These are phyloP conservation scores for Xenopus tropicalis DNA, from an alignment of 2,113 vertebrate species.

Conservation along the genomic window DNA sequence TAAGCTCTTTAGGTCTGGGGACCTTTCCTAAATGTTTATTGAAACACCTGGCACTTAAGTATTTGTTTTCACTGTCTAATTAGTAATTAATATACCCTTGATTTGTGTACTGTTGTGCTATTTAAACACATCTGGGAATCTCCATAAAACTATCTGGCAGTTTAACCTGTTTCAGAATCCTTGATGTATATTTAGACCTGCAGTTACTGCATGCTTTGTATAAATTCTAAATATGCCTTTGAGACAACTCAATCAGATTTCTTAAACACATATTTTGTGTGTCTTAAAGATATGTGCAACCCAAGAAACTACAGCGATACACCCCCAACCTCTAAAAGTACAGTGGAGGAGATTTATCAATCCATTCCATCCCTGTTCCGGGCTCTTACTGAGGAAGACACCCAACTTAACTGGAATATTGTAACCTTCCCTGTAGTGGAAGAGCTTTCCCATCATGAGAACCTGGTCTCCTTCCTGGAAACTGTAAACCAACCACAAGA, in stretches of 20 bases:
- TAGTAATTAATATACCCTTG: too few species aligned
- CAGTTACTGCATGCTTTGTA: too few species aligned
- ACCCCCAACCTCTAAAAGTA: constrained; percentile 95
- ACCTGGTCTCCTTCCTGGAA: constrained; percentile 92
- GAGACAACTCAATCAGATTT: too few species aligned
- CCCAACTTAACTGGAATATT: constrained; percentile 93
- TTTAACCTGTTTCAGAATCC: too few species aligned
- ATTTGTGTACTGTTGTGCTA: too few species aligned
- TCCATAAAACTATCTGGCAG: too few species aligned
- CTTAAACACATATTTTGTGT: not conserved
- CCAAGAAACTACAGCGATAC: constrained; percentile 96
- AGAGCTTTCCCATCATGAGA: constrained; percentile 91
- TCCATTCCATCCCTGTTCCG: constrained; percentile 95
- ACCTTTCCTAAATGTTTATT: too few species aligned
- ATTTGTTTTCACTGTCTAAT: too few species aligned
- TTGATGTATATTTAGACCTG: too few species aligned
- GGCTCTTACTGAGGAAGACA: constrained; percentile 90
- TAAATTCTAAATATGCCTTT: not conserved
- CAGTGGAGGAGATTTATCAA: constrained; percentile 93
- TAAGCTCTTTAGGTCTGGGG: too few species aligned
- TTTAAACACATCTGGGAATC: too few species aligned
- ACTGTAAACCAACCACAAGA: constrained; percentile 80
- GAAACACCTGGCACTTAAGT: too few species aligned
- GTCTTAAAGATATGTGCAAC: constrained; percentile 89
- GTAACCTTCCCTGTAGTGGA: constrained; percentile 94